phyloP scores from a whole-genome alignment of 1,140 invertebrate species.

The Drosophila bocqueti region DNA sequence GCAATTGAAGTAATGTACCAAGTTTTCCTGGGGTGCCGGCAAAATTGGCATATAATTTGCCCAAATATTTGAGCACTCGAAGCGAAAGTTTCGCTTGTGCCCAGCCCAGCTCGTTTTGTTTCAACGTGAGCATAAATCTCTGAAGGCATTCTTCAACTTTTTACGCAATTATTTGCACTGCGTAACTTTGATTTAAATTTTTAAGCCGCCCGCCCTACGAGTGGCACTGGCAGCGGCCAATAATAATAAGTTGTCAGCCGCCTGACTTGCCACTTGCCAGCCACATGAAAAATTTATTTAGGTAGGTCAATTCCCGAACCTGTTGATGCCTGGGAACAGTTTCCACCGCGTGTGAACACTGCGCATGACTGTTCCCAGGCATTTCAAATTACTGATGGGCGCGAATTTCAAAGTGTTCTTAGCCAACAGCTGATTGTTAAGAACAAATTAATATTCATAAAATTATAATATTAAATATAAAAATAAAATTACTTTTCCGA shows the following conservation, averaged over 20 bases:
- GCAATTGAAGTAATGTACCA: slow-evolving; percentile 11
- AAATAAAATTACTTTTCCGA: too few relatives aligned
- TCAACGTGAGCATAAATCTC: slow-evolving; percentile 19
- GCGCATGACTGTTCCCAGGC: slow-evolving; percentile 34
- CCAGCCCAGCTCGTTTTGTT: slow-evolving; percentile 6
- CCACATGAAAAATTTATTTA: slow-evolving; percentile 66
- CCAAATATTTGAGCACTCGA: slow-evolving; percentile 30
- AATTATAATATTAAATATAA: background rate
- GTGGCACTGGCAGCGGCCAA: slow-evolving; percentile 1
- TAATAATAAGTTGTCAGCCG: slow-evolving; percentile 44
- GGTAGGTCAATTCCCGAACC: slow-evolving; percentile 61
- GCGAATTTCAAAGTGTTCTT: slow-evolving; percentile 23
- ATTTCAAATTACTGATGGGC: slow-evolving; percentile 20
- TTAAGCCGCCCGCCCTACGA: background rate
- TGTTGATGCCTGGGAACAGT: slow-evolving; percentile 61
- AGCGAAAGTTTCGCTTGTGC: slow-evolving; percentile 4
- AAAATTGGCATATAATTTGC: slow-evolving; percentile 22
- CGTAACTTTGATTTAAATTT: slow-evolving; percentile 44
- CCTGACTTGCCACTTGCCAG: slow-evolving; percentile 30
- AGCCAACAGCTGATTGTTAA: slow-evolving; percentile 26
- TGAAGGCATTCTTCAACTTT: slow-evolving; percentile 25
- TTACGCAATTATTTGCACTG: slow-evolving; percentile 30
- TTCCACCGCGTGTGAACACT: background rate
- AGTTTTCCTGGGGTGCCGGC: slow-evolving; percentile 3
- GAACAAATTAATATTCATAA: background rate